Percentiles rank a stretch among this genome's conserved stretches.
phyloP scores from a whole-genome alignment of 2,797 vertebrate species.

The Parauchenoglanis ngamensis region DNA sequence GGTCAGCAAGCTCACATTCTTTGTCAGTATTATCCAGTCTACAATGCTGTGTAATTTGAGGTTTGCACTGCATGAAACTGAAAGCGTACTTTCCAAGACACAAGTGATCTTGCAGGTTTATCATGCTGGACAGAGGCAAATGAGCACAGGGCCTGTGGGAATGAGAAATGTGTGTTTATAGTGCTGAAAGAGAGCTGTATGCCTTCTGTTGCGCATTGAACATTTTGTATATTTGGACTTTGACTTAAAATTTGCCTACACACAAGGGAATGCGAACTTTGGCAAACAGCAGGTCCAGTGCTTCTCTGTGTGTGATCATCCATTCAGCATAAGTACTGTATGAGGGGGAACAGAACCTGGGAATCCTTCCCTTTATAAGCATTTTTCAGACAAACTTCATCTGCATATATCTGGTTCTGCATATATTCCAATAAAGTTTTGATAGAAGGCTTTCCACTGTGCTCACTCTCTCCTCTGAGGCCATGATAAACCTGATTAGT shows the following conservation, averaged over 20 bases:
- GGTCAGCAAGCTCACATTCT: neutral
- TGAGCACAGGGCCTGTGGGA: neutral
- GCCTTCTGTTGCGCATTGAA: neutral
- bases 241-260: neutral
- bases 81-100: neutral
- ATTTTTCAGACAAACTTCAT: conserved; percentile 17
- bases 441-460: neutral
- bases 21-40: neutral
- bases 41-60: neutral
- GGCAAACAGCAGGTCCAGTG: neutral
- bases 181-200: neutral
- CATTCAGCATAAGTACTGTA: neutral
- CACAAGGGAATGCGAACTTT: neutral
- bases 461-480: neutral
- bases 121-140: neutral
- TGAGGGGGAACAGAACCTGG: neutral
- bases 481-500: neutral
- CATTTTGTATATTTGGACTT: neutral
- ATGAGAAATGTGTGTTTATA: neutral
- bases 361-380: neutral
- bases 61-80: neutral
- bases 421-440: neutral
- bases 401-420: neutral
- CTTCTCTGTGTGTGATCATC: neutral
- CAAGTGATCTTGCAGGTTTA: neutral